A percentile compares a stretch with the other conserved stretches of the same genome.
phyloP scores from a whole-genome alignment of 2,113 vertebrate genomes.

The Phalacrocorax pelagicus region DNA sequence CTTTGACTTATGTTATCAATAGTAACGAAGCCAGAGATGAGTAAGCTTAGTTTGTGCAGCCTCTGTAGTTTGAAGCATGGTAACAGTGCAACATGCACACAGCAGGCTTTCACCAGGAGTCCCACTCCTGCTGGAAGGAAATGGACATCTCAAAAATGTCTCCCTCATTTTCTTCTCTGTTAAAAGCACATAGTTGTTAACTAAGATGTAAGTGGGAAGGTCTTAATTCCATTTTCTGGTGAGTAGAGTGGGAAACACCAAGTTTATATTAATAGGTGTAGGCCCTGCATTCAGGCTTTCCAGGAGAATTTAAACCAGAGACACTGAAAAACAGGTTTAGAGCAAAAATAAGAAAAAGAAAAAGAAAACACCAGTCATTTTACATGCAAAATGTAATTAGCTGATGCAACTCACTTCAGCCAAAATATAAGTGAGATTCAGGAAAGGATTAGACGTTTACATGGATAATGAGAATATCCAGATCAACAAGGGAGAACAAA shows the following conservation, averaged over 20 bases:
- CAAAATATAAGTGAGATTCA: background rate
- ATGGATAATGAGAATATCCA: background rate
- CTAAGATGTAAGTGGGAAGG: background rate
- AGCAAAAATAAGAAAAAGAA: background rate
- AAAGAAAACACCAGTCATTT: background rate
- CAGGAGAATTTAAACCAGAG: background rate
- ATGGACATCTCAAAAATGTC: background rate
- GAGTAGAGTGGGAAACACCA: rapidly evolving
- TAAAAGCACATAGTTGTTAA: background rate
- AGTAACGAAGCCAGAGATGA: background rate
- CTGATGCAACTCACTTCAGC: background rate
- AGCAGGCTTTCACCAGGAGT: background rate
- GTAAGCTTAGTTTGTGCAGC: background rate
- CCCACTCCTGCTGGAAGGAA: background rate
- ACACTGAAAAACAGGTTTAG: background rate
- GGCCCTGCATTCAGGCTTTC: background rate
- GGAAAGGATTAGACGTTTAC: background rate
- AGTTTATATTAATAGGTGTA: background rate
- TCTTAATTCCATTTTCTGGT: background rate
- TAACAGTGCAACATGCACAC: rapidly evolving
- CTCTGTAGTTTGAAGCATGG: background rate
- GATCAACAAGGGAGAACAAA: background rate
- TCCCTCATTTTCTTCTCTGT: background rate
- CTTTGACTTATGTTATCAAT: background rate
- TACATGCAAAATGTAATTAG: background rate